phyloP scores from a whole-genome alignment of 2,797 vertebrate genomes.

The Mico argentatus region DNA sequence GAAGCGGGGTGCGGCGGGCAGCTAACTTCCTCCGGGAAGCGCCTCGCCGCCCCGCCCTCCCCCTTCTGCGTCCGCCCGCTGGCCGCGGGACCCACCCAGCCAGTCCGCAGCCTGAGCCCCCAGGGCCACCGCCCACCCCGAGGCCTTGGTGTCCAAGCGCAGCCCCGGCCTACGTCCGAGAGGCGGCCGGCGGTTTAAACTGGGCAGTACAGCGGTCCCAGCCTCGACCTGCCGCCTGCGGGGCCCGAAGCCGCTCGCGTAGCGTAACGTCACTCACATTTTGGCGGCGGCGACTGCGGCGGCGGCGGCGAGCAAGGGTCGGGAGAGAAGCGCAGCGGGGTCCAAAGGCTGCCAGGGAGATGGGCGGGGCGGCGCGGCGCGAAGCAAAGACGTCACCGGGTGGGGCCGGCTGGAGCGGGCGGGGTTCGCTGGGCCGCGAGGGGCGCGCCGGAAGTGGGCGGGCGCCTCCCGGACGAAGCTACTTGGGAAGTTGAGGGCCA shows the following conservation, averaged over 20 bases:
- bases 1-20: neutral
- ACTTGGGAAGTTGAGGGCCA: rapidly evolving
- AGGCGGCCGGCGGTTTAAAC: neutral
- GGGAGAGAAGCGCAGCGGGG: rapidly evolving
- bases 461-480: neutral
- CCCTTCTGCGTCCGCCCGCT: neutral
- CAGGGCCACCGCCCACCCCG: neutral
- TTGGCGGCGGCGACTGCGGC: neutral
- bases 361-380: neutral
- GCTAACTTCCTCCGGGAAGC: neutral
- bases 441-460: slow-evolving; percentile 13
- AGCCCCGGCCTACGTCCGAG: neutral
- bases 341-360: rapidly evolving
- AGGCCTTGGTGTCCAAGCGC: neutral
- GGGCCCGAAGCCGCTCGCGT: neutral
- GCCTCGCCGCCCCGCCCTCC: neutral
- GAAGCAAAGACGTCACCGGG: neutral
- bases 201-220: neutral
- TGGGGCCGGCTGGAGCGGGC: neutral
- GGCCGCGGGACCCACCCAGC: neutral
- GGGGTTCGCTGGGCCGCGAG: neutral
- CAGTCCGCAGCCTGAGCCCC: neutral
- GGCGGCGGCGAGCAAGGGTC: neutral
- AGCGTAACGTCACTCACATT: slow-evolving; percentile 72
- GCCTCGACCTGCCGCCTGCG: neutral